Evolutionary conservation across 2,113 vertebrate genomes (phyloP).

Genomic region (Butorides virescens): DNA sequence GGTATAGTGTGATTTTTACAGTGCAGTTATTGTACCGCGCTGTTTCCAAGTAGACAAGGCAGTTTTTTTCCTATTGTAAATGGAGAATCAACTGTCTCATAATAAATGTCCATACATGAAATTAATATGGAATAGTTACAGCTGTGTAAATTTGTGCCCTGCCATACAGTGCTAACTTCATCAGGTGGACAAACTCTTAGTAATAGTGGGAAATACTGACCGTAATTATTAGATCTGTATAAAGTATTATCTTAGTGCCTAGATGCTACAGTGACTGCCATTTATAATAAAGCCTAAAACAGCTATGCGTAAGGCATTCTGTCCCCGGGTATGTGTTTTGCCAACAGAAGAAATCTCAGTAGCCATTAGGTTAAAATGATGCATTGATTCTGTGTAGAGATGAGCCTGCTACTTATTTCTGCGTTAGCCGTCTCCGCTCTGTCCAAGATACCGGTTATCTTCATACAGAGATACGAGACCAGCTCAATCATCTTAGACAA

Average conservation of each 20-base stretch:
- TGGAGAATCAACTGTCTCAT: neutral
- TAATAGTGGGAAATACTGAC: neutral
- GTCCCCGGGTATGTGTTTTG: neutral
- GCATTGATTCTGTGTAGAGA: neutral
- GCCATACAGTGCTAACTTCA: neutral
- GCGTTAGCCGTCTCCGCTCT: neutral
- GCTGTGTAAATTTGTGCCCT: neutral
- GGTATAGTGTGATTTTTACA: neutral
- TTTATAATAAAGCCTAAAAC: neutral
- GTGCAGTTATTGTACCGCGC: neutral
- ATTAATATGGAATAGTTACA: neutral
- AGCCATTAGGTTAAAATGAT: neutral
- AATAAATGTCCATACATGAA: neutral
- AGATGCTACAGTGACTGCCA: conserved; percentile 62
- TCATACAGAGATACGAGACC: neutral
- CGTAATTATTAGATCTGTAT: neutral
- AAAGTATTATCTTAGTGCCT: conserved; percentile 52
- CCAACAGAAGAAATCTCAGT: neutral
- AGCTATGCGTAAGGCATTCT: neutral
- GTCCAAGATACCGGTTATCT: neutral
- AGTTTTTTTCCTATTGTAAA: neutral
- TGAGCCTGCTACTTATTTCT: neutral
- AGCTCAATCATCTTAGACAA: neutral
- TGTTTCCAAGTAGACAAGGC: neutral
- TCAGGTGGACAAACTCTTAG: neutral